Conservation (phyloP, 2,888 invertebrate species). For the Trachelus troglodyta region DNA sequence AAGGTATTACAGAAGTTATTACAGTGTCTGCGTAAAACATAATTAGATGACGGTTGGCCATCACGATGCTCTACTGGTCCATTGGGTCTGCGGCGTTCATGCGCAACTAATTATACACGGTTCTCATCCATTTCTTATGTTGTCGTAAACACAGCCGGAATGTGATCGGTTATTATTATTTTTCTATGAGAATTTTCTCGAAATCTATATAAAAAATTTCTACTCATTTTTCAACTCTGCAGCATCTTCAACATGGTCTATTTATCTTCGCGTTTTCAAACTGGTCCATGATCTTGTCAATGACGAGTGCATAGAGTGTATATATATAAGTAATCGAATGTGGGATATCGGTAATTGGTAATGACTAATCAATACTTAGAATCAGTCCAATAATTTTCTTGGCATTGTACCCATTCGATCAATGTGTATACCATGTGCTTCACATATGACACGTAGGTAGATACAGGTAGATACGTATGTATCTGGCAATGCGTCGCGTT, state of each 20-base stretch:
- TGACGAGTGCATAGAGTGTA: neutral
- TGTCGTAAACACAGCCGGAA: neutral
- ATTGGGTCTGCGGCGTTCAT: neutral
- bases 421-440: neutral
- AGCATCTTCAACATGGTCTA: too few species aligned
- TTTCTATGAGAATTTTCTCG: too few species aligned
- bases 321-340: neutral
- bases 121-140: neutral
- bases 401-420: neutral
- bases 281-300: neutral
- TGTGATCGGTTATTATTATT: neutral
- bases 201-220: too few species aligned
- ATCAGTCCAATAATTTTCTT: neutral
- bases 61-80: neutral
- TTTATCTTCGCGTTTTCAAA: neutral
- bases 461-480: neutral
- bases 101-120: neutral
- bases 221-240: neutral
- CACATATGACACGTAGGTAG: neutral
- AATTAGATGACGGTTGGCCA: slow-evolving; percentile 44
- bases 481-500: neutral
- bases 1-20: slow-evolving; percentile 38
- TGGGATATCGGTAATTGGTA: neutral
- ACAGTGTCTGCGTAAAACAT: slow-evolving; percentile 46
- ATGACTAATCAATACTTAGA: neutral